Evolutionary conservation across 2,888 invertebrate species (phyloP).

Genomic region (Thera obeliscata): DNA sequence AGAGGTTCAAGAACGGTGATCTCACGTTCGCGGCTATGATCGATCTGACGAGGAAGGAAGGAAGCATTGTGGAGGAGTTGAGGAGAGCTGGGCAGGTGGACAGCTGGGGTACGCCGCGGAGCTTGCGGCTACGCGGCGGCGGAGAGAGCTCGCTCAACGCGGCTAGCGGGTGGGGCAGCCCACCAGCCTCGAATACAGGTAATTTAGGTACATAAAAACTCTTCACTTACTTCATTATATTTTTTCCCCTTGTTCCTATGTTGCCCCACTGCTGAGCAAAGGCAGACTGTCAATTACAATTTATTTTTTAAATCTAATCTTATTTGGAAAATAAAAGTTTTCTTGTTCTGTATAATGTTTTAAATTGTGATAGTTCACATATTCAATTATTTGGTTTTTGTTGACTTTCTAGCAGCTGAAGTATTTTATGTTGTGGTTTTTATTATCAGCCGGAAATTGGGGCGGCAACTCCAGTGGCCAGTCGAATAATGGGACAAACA

Average conservation of each 20-base stretch:
- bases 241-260: too few species aligned
- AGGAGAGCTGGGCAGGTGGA: slow-evolving; percentile 53
- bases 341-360: not conserved
- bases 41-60: slow-evolving; percentile 69
- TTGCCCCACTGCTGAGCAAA: too few species aligned
- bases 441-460: slow-evolving; percentile 78
- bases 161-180: slow-evolving; percentile 91
- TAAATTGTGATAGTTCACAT: not conserved
- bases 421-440: slow-evolving; percentile 43
- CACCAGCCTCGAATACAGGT: slow-evolving; percentile 88
- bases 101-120: slow-evolving; percentile 86
- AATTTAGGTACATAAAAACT: slow-evolving; percentile 37
- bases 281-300: too few species aligned
- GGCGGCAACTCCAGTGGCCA: slow-evolving; percentile 77
- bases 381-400: not conserved
- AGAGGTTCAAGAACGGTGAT: slow-evolving; percentile 77
- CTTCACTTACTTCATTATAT: too few species aligned
- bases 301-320: too few species aligned
- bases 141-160: slow-evolving; percentile 93
- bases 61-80: slow-evolving; percentile 60
- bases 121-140: slow-evolving; percentile 89
- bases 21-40: slow-evolving; percentile 79
- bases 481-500: slow-evolving; percentile 75
- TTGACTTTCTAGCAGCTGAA: slow-evolving; percentile 25
- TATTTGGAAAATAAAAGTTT: too few species aligned